phyloP scores from a whole-genome alignment of 2,797 vertebrate species.

The Megaceryle alcyon region DNA sequence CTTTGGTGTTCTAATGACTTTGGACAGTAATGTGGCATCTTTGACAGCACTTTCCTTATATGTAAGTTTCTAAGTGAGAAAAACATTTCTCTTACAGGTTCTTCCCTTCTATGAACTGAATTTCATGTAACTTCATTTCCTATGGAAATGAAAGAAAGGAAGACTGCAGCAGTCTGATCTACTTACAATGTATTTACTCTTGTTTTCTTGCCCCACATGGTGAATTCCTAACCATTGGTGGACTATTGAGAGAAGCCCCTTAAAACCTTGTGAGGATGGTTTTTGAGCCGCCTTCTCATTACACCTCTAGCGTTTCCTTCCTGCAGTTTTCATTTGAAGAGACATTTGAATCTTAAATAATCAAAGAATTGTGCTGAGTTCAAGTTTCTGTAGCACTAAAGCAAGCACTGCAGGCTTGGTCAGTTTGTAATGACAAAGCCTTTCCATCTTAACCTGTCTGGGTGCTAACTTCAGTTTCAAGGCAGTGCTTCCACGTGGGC shows the following conservation, averaged over 20 bases:
- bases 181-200: not conserved
- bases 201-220: not conserved
- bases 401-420: not conserved
- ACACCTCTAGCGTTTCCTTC: not conserved
- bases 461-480: not conserved
- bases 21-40: not conserved
- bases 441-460: not conserved
- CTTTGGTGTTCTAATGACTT: not conserved
- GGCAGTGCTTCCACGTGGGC: not conserved
- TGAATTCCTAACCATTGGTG: not conserved
- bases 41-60: not conserved
- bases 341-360: not conserved
- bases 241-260: not conserved
- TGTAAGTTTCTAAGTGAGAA: not conserved
- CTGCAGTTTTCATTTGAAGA: not conserved
- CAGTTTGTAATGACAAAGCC: not conserved
- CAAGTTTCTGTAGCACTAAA: not conserved
- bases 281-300: not conserved
- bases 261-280: not conserved
- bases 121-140: not conserved
- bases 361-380: not conserved
- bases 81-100: not conserved
- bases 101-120: not conserved
- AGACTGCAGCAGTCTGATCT: not conserved
- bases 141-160: not conserved